A percentile compares a stretch with the other conserved stretches of the same genome.
phyloP scores from a whole-genome alignment of 2,113 vertebrate species.

The Plectropomus leopardus region DNA sequence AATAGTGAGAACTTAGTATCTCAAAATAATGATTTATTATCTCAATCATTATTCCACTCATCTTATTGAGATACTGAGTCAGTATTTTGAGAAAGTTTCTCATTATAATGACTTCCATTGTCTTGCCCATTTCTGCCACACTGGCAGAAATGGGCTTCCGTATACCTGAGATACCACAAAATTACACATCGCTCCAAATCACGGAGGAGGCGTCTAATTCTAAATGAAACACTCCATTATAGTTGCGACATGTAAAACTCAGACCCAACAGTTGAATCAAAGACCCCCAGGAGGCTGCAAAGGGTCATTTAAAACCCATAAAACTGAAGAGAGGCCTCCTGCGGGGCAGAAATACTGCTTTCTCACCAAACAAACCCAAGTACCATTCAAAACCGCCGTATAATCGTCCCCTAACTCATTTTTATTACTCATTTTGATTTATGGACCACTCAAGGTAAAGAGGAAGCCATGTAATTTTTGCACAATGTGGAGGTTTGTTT shows the following conservation, averaged over 20 bases:
- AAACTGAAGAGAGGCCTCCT: slow-evolving; percentile 36
- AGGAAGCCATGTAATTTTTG: slow-evolving; percentile 41
- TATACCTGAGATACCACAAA: no score
- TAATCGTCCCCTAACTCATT: slow-evolving; percentile 26
- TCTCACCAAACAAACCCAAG: slow-evolving; percentile 63
- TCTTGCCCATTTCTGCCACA: no score
- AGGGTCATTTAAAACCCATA: slow-evolving; percentile 63
- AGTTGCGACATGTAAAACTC: slow-evolving; percentile 23
- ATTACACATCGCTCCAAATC: background rate
- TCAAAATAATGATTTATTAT: no score
- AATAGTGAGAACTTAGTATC: no score
- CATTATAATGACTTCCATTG: no score
- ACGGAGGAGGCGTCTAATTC: background rate
- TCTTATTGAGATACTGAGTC: no score
- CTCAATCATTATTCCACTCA: no score
- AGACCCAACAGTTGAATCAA: slow-evolving; percentile 26
- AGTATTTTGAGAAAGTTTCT: no score
- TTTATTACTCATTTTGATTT: slow-evolving; percentile 53
- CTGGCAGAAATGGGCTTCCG: no score
- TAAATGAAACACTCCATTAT: slow-evolving; percentile 3
- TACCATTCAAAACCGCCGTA: slow-evolving; percentile 43
- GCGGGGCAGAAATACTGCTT: slow-evolving; percentile 52
- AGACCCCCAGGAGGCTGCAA: slow-evolving; percentile 32
- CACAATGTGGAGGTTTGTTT: slow-evolving; percentile 53
- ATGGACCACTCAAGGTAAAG: slow-evolving; percentile 49